phyloP scores from a whole-genome alignment of 2,113 vertebrate genomes.

The Salvelinus alpinus region DNA sequence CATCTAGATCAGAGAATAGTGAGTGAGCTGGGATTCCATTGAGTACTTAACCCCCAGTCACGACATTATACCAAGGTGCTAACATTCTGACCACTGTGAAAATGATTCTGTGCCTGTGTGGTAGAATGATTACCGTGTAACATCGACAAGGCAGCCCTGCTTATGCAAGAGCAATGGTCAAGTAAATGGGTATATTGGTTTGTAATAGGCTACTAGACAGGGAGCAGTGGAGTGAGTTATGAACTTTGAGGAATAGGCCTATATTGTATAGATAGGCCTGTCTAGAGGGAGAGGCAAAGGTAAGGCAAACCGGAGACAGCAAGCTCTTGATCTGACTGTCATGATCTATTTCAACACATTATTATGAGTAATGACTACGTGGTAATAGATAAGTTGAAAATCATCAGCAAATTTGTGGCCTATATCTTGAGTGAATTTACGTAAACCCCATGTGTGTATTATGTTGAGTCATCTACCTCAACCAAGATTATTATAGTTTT shows the following conservation, averaged over 20 bases:
- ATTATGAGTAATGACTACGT: not conserved
- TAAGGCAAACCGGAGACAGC: too few relatives aligned
- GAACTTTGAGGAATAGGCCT: too few relatives aligned
- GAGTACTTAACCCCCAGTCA: not conserved
- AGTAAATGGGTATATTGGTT: not conserved
- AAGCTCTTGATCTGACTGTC: too few relatives aligned
- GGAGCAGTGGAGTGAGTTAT: too few relatives aligned
- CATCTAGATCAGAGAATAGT: too few relatives aligned
- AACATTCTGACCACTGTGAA: conserved; percentile 31
- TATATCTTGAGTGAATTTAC: not conserved
- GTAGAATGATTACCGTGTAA: not conserved
- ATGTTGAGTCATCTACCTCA: too few relatives aligned
- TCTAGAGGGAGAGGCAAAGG: too few relatives aligned
- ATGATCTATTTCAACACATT: not conserved
- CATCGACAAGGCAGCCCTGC: conserved; percentile 8
- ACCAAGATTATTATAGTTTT: too few relatives aligned
- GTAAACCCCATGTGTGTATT: not conserved
- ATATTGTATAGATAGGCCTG: too few relatives aligned
- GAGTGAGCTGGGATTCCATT: not conserved
- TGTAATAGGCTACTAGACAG: too few relatives aligned
- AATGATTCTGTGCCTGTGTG: conserved; percentile 29
- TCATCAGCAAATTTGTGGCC: not conserved
- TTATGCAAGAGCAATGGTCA: not conserved
- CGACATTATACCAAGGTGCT: conserved; percentile 24
- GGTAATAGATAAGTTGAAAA: not conserved